Evolutionary conservation across 2,888 invertebrate species (phyloP), one percentile per base, ranked within the genome.

Genomic region (Sinopyrophorus schimmeli): DNA sequence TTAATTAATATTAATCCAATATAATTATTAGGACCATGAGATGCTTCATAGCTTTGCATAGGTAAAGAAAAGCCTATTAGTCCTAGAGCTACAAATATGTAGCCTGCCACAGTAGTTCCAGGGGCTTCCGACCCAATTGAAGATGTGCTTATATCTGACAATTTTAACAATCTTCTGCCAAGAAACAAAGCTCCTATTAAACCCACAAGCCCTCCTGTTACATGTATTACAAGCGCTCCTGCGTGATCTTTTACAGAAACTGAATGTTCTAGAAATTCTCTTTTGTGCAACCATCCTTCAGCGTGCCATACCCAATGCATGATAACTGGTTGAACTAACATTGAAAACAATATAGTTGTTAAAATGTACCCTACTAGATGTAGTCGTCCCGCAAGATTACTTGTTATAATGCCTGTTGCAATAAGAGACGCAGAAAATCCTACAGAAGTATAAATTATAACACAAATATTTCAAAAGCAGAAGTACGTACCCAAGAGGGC

Each of bases 241-340:
- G 57, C 66, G 12, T 64, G 59, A 48, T 74, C 74, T n/a, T 58
- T 58, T 37, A 70, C 65, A 1, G 32, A 27, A 0, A 70, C 66
- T 1, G 46, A 24, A 1, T 30, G 42, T 4, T 49, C 55, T 1
- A 39, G 7, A 10, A 72, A 21, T 3, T 17, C 26, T 9, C 58
- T 59, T 1, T 50, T 40, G 3, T 57, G 51, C 67, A 74, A 67
- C 71, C 71, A 74, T 11, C 73, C 73, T 2, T 60, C 32, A 0
- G 57, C 42, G 5, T 68, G 63, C 70, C 71, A 72, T 2, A 61
- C 41, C 73, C 73, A 74, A 37, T 72, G 72, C 30, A 74, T 66
- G 4, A 68, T 41, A 5, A 74, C 43, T 0, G 74, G 74, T 34
- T 69, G 68, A 9, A 69, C 16, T 1, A 73, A 7, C 0, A 64